Evolutionary conservation across 1,140 invertebrate genomes (phyloP).

Genomic region (Leptinotarsa defecta): DNA sequence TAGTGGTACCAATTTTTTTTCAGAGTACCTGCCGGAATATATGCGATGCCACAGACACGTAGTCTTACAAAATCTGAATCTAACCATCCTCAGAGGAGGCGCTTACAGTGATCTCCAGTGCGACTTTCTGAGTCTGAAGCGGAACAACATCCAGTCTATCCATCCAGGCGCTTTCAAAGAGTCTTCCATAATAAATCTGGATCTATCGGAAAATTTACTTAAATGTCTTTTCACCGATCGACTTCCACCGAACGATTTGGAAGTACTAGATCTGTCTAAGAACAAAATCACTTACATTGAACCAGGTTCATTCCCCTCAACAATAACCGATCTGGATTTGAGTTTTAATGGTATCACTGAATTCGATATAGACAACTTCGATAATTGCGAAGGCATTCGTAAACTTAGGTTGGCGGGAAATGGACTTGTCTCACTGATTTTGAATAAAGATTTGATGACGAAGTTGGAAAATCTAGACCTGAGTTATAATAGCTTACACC

Average conservation of each 20-base stretch:
- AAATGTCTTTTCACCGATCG: constrained; percentile 3
- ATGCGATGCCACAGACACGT: not conserved
- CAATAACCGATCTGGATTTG: not conserved
- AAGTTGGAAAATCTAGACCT: not conserved
- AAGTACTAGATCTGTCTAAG: not conserved
- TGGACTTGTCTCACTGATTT: not conserved
- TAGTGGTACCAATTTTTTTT: not conserved
- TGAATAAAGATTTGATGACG: not conserved
- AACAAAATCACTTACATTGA: constrained; percentile 2
- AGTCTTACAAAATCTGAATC: not conserved
- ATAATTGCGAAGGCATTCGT: not conserved
- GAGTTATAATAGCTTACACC: not conserved
- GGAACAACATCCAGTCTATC: constrained; percentile 6
- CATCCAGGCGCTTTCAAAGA: not conserved
- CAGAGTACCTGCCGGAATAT: constrained; percentile 9
- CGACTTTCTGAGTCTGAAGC: not conserved
- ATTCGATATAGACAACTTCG: not conserved
- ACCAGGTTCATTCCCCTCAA: not conserved
- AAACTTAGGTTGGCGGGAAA: not conserved
- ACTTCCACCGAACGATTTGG: not conserved
- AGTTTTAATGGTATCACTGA: not conserved
- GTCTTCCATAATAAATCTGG: not conserved
- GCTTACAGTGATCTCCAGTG: not conserved
- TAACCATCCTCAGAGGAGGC: not conserved
- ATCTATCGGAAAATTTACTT: constrained; percentile 1